phyloP scores from a whole-genome alignment of 2,888 invertebrate genomes.

The Lepidochitona cinerea region DNA sequence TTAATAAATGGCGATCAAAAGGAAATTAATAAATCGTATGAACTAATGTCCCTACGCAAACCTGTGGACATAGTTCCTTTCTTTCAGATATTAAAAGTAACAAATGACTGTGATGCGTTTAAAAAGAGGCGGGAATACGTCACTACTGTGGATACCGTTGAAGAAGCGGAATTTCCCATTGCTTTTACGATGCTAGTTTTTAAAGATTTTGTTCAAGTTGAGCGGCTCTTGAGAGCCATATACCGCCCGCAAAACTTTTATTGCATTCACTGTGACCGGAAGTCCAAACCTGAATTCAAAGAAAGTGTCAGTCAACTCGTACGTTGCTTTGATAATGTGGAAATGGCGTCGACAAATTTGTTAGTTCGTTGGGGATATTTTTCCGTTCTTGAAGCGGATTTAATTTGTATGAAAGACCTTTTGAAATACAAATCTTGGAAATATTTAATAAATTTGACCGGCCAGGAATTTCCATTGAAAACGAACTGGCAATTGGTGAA shows the following conservation, averaged over 20 bases:
- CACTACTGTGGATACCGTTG: conserved; percentile 23
- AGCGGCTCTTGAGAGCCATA: conserved; percentile 48
- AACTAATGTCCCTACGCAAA: neutral
- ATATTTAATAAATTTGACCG: conserved; percentile 66
- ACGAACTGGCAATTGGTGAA: conserved; percentile 61
- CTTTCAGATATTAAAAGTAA: neutral
- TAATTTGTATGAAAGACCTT: conserved; percentile 53
- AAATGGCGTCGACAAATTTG: conserved; percentile 37
- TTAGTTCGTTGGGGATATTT: conserved; percentile 55
- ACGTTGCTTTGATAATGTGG: conserved; percentile 51
- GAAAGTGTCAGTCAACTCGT: conserved; percentile 30
- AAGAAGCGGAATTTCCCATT: conserved; percentile 44
- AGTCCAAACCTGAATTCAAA: conserved; percentile 25
- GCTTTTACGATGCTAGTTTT: conserved; percentile 53
- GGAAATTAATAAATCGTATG: neutral
- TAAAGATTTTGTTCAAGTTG: conserved; percentile 43
- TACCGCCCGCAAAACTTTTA: conserved; percentile 60
- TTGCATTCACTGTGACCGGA: conserved; percentile 57
- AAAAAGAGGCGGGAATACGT: conserved; percentile 24
- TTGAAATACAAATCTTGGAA: conserved; percentile 49
- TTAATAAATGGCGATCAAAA: neutral
- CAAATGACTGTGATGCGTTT: neutral
- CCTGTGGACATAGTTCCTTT: neutral
- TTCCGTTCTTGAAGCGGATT: conserved; percentile 53
- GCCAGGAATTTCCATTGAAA: conserved; percentile 63